Evolutionary conservation across 2,888 invertebrate species (phyloP).

Genomic region (Lordiphosa fenestrarum): DNA sequence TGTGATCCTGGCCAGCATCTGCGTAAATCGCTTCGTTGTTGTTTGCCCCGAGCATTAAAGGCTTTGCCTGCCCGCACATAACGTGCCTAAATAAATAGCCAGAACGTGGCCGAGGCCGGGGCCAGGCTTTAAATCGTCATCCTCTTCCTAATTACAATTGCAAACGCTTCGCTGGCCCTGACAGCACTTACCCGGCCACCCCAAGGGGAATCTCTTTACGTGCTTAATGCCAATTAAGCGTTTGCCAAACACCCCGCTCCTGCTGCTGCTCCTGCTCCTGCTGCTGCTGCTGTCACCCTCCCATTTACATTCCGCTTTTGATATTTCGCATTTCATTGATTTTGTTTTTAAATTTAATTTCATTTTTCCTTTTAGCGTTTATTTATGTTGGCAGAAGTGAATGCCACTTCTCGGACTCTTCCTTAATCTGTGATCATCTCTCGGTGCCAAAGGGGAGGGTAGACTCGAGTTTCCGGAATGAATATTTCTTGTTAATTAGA

Average conservation of each 20-base stretch:
- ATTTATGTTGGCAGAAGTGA: too few relatives aligned
- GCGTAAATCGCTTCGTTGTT: slow-evolving; percentile 62
- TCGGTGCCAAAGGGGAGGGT: too few relatives aligned
- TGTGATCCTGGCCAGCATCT: slow-evolving; percentile 23
- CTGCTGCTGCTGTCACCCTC: neutral
- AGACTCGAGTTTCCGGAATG: slow-evolving; percentile 15
- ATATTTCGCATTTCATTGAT: slow-evolving; percentile 58
- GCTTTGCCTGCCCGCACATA: slow-evolving; percentile 52
- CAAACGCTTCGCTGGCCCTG: slow-evolving; percentile 51
- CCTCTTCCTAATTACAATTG: slow-evolving; percentile 59
- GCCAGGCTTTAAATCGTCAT: slow-evolving; percentile 37
- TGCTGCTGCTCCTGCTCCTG: neutral
- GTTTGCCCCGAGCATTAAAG: slow-evolving; percentile 68
- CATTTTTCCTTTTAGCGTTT: slow-evolving; percentile 9
- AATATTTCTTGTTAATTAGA: slow-evolving; percentile 48
- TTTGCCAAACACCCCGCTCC: slow-evolving; percentile 41
- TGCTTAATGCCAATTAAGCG: slow-evolving; percentile 72
- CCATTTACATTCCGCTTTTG: slow-evolving; percentile 48
- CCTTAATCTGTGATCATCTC: too few relatives aligned
- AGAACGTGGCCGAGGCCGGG: slow-evolving; percentile 19
- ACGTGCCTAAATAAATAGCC: slow-evolving; percentile 65
- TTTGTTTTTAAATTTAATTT: slow-evolving; percentile 32
- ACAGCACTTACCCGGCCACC: slow-evolving; percentile 37
- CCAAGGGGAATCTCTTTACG: slow-evolving; percentile 45
- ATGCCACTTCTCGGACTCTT: neutral